Evolutionary conservation across 2,797 vertebrate genomes (phyloP).

Genomic region (Pempheris klunzingeri): DNA sequence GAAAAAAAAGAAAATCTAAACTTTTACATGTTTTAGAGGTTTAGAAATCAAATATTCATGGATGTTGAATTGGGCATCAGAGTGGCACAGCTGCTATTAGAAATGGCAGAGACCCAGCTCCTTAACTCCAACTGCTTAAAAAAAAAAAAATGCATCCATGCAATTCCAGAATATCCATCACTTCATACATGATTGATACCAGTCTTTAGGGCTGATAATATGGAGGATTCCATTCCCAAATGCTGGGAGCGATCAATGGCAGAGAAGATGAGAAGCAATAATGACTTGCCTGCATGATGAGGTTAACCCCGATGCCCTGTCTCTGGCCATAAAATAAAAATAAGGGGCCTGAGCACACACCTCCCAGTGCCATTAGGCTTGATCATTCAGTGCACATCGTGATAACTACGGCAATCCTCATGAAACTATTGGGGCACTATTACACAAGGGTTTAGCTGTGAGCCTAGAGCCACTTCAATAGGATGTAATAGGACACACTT

Average conservation of each 20-base stretch:
- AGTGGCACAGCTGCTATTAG: conserved; percentile 25
- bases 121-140: conserved; percentile 28
- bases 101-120: conserved; percentile 26
- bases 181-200: conserved; percentile 73
- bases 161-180: conserved; percentile 74
- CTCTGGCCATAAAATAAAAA: conserved; percentile 76
- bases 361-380: conserved; percentile 61
- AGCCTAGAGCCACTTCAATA: conserved; percentile 2
- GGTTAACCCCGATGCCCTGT: conserved; percentile 70
- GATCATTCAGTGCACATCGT: conserved; percentile 55
- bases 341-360: conserved; percentile 61
- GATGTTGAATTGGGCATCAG: conserved; percentile 36
- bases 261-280: conserved; percentile 80
- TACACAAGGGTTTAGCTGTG: conserved; percentile 10
- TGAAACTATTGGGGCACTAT: conserved; percentile 33
- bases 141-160: conserved; percentile 39
- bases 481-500: neutral
- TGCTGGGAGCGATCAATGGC: conserved; percentile 79
- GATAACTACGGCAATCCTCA: conserved; percentile 37
- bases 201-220: conserved; percentile 74
- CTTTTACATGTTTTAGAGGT: neutral
- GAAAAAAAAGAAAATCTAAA: conserved; percentile 14
- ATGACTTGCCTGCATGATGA: conserved; percentile 76
- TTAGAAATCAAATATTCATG: conserved; percentile 33
- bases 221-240: conserved; percentile 75